A percentile compares a stretch with the other conserved stretches of the same genome.
phyloP scores from a whole-genome alignment of 2,797 vertebrate genomes.

The Chanos chanos region DNA sequence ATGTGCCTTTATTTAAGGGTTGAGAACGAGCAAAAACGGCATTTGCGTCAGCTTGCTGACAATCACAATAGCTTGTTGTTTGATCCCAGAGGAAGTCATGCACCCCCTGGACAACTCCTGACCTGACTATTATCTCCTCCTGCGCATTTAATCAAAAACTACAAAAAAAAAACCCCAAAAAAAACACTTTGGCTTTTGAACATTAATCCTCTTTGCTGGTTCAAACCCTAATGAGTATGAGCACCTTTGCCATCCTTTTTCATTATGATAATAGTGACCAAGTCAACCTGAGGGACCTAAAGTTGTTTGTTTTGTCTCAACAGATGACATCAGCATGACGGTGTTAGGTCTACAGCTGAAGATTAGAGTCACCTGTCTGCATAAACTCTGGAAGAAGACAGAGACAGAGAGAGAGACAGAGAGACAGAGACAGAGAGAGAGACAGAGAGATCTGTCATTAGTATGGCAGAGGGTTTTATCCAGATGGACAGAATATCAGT shows the following conservation, averaged over 20 bases:
- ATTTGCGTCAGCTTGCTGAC: too few relatives aligned
- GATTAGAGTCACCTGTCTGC: too few relatives aligned
- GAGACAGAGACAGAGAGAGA: too few relatives aligned
- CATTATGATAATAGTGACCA: constrained; percentile 24
- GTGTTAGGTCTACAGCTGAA: constrained; percentile 3
- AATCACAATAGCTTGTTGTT: too few relatives aligned
- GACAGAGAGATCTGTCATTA: too few relatives aligned
- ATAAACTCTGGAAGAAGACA: too few relatives aligned
- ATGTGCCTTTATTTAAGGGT: too few relatives aligned
- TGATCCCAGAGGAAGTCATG: not conserved
- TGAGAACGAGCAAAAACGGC: too few relatives aligned
- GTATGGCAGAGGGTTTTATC: too few relatives aligned
- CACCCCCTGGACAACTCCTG: not conserved
- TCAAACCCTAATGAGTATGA: constrained; percentile 31
- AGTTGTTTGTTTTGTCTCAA: constrained; percentile 8
- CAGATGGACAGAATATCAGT: too few relatives aligned
- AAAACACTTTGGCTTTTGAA: constrained; percentile 33
- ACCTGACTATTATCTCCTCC: constrained; percentile 5
- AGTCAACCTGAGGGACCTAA: constrained; percentile 9
- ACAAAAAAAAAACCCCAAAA: too few relatives aligned
- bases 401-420: too few relatives aligned
- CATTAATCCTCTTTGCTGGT: constrained; percentile 44
- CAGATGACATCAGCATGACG: constrained; percentile 19
- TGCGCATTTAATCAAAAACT: constrained; percentile 41
- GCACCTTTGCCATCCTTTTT: constrained; percentile 11